phyloP scores from a whole-genome alignment of 2,113 vertebrate species.

The Chionodraco myersi region DNA sequence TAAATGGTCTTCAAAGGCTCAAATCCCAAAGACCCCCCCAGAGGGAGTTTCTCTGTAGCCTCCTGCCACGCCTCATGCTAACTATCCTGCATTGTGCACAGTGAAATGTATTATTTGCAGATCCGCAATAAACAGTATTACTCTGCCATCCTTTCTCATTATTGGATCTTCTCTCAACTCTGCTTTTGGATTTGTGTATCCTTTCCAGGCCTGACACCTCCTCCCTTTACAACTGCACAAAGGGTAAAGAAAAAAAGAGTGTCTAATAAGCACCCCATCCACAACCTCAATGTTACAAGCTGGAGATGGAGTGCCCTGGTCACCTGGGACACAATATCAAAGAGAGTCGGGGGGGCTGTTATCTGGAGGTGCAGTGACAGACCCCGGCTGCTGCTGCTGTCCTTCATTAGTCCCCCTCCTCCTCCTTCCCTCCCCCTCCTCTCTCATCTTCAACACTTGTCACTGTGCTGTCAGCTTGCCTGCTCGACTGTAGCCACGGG shows the following conservation, averaged over 20 bases:
- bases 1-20: no score
- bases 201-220: neutral
- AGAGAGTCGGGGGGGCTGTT: constrained; percentile 46
- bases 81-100: neutral
- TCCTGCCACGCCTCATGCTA: constrained; percentile 4
- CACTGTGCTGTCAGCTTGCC: constrained; percentile 67
- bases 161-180: neutral
- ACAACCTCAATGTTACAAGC: constrained; percentile 32
- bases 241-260: neutral
- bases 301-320: constrained; percentile 40
- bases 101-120: neutral
- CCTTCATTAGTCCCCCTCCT: constrained; percentile 61
- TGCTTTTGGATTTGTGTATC: constrained; percentile 4
- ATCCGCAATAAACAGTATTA: neutral
- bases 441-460: constrained; percentile 55
- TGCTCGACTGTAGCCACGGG: constrained; percentile 60
- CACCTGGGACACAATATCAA: constrained; percentile 62
- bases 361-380: constrained; percentile 65
- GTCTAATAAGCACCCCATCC: constrained; percentile 24
- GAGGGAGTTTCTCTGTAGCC: neutral
- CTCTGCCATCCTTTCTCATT: neutral
- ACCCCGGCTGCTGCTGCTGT: constrained; percentile 55
- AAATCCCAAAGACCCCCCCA: no score
- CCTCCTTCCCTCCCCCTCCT: constrained; percentile 19
- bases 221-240: constrained; percentile 11